These are phyloP conservation scores for Loris lydekkerianus DNA, from an alignment of 2,797 vertebrate species.

Conservation along the genomic window DNA sequence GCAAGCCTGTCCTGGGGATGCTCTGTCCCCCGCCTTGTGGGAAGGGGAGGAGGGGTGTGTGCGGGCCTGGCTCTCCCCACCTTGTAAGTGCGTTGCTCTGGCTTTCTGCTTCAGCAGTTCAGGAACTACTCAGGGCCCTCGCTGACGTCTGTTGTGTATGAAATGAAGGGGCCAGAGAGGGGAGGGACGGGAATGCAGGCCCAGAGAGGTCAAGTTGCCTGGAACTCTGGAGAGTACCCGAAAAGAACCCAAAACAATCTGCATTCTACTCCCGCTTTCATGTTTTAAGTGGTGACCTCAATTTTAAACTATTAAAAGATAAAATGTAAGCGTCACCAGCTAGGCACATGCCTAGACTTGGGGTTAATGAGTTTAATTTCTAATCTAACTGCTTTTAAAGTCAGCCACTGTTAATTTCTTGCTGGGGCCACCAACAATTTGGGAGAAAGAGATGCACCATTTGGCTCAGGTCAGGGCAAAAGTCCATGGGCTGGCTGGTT, in stretches of 20 bases:
- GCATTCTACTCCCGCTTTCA: background rate
- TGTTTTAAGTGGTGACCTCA: background rate
- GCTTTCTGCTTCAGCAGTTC: background rate
- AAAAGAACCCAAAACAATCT: slow-evolving; percentile 16
- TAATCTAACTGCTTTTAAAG: background rate
- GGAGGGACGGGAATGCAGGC: background rate
- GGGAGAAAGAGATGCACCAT: background rate
- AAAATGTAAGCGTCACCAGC: background rate
- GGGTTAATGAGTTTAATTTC: background rate
- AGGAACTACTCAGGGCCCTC: background rate
- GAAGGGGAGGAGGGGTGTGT: background rate
- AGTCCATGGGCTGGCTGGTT: background rate
- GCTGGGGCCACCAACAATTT: background rate
- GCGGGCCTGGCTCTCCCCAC: background rate
- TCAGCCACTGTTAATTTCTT: background rate
- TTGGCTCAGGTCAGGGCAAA: background rate
- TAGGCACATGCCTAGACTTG: background rate
- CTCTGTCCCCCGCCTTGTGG: background rate
- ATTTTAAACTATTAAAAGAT: background rate
- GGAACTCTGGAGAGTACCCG: slow-evolving; percentile 36
- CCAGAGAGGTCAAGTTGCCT: background rate
- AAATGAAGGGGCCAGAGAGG: slow-evolving; percentile 23
- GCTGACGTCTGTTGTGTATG: background rate
- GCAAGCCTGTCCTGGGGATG: background rate
- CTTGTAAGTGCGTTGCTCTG: background rate